Evolutionary conservation across 1,140 invertebrate genomes (phyloP).

Genomic region (Colletes latitarsis): DNA sequence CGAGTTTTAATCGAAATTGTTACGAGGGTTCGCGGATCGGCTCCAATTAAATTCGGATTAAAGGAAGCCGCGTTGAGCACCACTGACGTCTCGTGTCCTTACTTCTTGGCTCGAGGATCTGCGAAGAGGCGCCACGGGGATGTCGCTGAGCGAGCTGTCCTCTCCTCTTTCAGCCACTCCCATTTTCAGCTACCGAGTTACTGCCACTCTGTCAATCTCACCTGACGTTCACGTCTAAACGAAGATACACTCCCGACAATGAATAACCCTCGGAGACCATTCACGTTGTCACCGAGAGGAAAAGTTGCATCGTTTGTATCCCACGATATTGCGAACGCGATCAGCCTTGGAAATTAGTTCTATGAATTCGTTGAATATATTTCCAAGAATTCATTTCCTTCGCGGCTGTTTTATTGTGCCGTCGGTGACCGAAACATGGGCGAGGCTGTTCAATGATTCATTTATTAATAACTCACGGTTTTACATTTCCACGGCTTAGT

Average conservation of each 20-base stretch:
- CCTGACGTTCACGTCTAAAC: slow-evolving; percentile 50
- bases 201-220: slow-evolving; percentile 65
- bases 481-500: not conserved
- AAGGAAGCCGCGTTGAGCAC: slow-evolving; percentile 30
- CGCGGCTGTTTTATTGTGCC: not conserved
- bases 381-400: slow-evolving; percentile 10
- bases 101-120: slow-evolving; percentile 25
- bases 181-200: slow-evolving; percentile 71
- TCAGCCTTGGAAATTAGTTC: slow-evolving; percentile 41
- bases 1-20: too few relatives aligned
- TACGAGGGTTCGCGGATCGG: too few relatives aligned
- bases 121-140: slow-evolving; percentile 64
- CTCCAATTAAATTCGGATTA: too few relatives aligned
- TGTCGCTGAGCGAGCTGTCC: slow-evolving; percentile 69
- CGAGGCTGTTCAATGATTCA: not conserved
- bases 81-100: slow-evolving; percentile 52
- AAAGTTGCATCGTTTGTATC: slow-evolving; percentile 38
- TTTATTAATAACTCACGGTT: too few relatives aligned
- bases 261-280: slow-evolving; percentile 47
- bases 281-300: slow-evolving; percentile 44
- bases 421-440: not conserved
- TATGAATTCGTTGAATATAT: slow-evolving; percentile 22
- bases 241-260: slow-evolving; percentile 49
- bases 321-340: slow-evolving; percentile 37
- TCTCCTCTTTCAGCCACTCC: slow-evolving; percentile 71